Base-by-base conservation (phyloP, 2,888 invertebrate species). In the Drosophila tanythrix region DNA sequence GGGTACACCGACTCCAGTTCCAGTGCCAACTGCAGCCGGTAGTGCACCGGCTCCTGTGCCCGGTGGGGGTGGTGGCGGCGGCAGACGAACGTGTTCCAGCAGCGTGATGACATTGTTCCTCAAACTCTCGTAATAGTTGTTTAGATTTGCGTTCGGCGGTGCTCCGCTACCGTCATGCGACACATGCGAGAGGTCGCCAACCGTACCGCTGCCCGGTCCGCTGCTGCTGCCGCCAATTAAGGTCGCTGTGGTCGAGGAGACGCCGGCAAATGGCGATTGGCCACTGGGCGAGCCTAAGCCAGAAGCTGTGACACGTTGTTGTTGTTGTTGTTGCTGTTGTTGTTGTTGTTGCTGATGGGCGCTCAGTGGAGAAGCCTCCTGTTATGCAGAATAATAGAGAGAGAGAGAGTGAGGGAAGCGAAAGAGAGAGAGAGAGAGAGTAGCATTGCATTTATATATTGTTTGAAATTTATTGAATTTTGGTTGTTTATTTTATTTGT, bases 91-190 rank as follows among this genome's bases (percentile, higher is more conserved):
- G 93, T 98, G 97, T 93, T 98, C 98, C 92, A 98, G 94, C 88
- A 98, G 94, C 40, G 97, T 97, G 92, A 98, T 98, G 92, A 98
- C 97, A 94, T 98, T 98, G 93, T 97, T 97, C 76, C 97, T 95
- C 85, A 98, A 94, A 91, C 97, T 97, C 93, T 98, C 98, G 93
- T 98, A 98, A 93, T 98, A 98, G 92, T 98, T 97, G 93, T 97
- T 97, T 80, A 98, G 94, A 93, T 97, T 97, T 93, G 95, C 63
- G 36, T 77, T 78, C 33, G 75, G 79, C 21, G 82, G 59, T 18
- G 70, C 76, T 25, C 73, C 62, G 62, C 51, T 53, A 50, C 59
- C 76, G 62, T 75, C 69, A n/a, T 50, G 25, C 15, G 56, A n/a
- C 2, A 60, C 78, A 64, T 68, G 80, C 46, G 72, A 60, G 78